These are phyloP conservation scores for Cololabis saira DNA, from an alignment of 2,113 vertebrate genomes.

Conservation along the genomic window DNA sequence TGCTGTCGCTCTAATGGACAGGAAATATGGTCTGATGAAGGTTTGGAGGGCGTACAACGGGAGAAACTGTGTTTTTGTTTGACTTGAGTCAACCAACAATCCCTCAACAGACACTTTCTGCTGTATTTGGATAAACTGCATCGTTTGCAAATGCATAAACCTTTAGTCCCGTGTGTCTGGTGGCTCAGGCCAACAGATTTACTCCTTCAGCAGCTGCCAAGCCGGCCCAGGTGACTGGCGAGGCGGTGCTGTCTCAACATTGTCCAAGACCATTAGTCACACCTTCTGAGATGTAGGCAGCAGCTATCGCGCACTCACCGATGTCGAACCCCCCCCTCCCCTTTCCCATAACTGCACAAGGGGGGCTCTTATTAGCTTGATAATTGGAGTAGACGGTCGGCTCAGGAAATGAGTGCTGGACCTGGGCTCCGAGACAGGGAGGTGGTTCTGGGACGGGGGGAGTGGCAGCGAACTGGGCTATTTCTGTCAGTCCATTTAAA, in stretches of 20 bases:
- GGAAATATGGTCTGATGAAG: no score
- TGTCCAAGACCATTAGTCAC: conserved; percentile 89
- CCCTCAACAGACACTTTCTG: not conserved
- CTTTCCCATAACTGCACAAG: conserved; percentile 64
- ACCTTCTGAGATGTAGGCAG: conserved; percentile 82
- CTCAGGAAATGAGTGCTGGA: conserved; percentile 93
- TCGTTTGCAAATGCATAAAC: not conserved
- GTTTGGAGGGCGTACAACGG: no score
- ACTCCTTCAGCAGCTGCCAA: conserved; percentile 84
- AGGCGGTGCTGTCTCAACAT: conserved; percentile 82
- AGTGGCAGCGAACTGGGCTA: conserved; percentile 6
- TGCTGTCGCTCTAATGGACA: no score
- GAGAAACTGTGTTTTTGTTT: no score
- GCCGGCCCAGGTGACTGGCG: conserved; percentile 76
- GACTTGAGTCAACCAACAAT: no score
- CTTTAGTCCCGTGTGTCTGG: conserved; percentile 2
- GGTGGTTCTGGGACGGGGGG: conserved; percentile 44
- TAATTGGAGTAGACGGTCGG: conserved; percentile 86
- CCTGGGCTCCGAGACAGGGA: conserved; percentile 71
- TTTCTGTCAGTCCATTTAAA: conserved; percentile 17
- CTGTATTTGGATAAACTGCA: not conserved
- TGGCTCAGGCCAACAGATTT: conserved; percentile 23
- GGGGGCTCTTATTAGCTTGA: conserved; percentile 92
- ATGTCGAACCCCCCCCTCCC: conserved; percentile 73
- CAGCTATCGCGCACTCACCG: conserved; percentile 63